Base-by-base conservation (phyloP, 2,797 vertebrate genomes). In the Antennarius maculatus region DNA sequence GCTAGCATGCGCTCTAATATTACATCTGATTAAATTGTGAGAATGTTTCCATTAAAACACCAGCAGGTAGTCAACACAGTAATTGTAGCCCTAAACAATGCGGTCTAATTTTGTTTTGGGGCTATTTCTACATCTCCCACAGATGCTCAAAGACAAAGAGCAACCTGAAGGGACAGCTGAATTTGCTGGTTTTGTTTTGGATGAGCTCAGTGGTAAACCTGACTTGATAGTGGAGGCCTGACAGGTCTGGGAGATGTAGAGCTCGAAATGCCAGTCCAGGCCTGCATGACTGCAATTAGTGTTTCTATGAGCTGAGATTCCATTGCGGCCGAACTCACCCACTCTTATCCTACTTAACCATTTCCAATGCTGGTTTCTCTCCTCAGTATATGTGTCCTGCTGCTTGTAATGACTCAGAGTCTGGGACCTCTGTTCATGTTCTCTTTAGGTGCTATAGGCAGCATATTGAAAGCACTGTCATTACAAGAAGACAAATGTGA, bases 251-350 rank as follows among this genome's bases (percentile, higher is more conserved):
- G 79, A 82, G 89, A 89, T 87, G 84, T 81, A 71, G 83, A 82
- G 81, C 86, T 80, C 48, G 7, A 66, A 58, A 81, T 69, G 75
- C 91, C 81, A 87, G 91, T 79, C 88, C 79, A 66, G 88, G 88
- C 91, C 84, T 90, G 91, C 76, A 89, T 84, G 66, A 65, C 74
- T 87, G 81, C 89, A 92, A 91, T 93, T 91, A 92, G 86, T 75
- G 72, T 77, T 86, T 84, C 81, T 84, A 80, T 66, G 76, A 85
- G 80, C 74, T 66, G 61, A 89, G 81, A 89, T 89, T 88, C 74
- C 86, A 73, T 69, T 71, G 79, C 81, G 82, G 87, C 83, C 80
- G 74, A 80, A 74, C 68, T 77, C 79, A 74, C 73, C 83, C 75
- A 69, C 76, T 82, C 67, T 61, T 74, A 68, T 72, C 68, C 63